Conservation (phyloP, 2,113 vertebrate genomes). For the Neotragus pygmaeus region DNA sequence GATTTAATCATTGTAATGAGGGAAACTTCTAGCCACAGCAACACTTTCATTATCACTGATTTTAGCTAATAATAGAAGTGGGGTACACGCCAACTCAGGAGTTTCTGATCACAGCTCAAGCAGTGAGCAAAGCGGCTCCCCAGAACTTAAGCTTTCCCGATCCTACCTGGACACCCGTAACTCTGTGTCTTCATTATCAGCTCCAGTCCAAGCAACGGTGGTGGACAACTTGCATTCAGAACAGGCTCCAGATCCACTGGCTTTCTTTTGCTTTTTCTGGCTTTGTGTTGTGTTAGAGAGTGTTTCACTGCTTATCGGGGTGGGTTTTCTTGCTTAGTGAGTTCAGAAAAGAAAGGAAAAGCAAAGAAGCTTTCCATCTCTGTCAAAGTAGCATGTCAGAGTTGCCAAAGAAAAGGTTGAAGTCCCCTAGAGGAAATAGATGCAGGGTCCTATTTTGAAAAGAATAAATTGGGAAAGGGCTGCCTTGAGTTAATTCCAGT, state of each 20-base stretch:
- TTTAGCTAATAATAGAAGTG: conserved; percentile 45
- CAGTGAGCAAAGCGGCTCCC: not conserved
- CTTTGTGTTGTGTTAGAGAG: not conserved
- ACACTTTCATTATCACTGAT: conserved; percentile 23
- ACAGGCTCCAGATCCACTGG: not conserved
- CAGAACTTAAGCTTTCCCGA: not conserved
- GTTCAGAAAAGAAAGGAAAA: not conserved
- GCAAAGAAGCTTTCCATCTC: not conserved
- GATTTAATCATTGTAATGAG: not conserved
- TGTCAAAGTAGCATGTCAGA: not conserved
- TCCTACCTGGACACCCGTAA: not conserved
- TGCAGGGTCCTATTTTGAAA: not conserved
- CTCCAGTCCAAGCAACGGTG: not conserved
- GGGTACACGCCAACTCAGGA: not conserved
- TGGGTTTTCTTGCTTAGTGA: not conserved
- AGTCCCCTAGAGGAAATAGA: not conserved
- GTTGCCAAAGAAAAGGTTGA: not conserved
- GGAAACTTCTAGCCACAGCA: not conserved
- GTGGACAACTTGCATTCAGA: not conserved
- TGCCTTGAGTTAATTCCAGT: conserved; percentile 33
- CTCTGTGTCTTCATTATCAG: not conserved
- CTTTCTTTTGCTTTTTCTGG: not conserved
- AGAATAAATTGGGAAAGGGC: not conserved
- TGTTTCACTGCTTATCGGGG: not conserved
- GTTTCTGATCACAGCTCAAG: not conserved